phyloP scores from a whole-genome alignment of 2,113 vertebrate genomes.

The Thomomys bottae region DNA sequence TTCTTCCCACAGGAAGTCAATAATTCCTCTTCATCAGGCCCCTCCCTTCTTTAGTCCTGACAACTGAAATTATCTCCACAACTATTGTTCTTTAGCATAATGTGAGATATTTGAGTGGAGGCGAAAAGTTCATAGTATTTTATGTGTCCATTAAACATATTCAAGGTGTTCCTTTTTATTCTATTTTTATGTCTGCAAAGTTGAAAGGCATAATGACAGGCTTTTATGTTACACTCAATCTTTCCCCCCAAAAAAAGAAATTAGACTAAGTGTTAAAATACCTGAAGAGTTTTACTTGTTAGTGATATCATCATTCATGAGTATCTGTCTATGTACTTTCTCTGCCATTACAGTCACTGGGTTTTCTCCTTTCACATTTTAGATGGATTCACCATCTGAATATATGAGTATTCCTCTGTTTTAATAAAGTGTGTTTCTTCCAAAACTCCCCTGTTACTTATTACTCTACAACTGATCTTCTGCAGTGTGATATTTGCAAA shows the following conservation, averaged over 20 bases:
- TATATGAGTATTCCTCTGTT: background rate
- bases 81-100: background rate
- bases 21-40: background rate
- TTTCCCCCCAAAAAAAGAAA: conserved; percentile 48
- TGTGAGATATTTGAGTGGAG: conserved; percentile 47
- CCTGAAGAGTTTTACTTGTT: conserved; percentile 58
- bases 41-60: background rate
- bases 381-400: conserved; percentile 28
- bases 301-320: conserved; percentile 51
- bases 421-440: conserved; percentile 25
- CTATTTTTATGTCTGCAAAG: conserved; percentile 64
- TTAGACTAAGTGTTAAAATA: conserved; percentile 58
- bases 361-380: conserved; percentile 24
- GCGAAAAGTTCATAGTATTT: conserved; percentile 75
- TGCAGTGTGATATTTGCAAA: background rate
- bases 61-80: conserved; percentile 9
- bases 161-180: conserved; percentile 56
- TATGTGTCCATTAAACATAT: conserved; percentile 62
- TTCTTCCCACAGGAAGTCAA: background rate
- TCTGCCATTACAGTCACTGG: background rate
- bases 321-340: conserved; percentile 22
- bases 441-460: background rate
- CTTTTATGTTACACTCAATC: conserved; percentile 71
- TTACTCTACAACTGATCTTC: conserved; percentile 6
- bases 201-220: conserved; percentile 75